Evolutionary conservation across 2,888 invertebrate species (phyloP).

Genomic region (Conus canariensis): DNA sequence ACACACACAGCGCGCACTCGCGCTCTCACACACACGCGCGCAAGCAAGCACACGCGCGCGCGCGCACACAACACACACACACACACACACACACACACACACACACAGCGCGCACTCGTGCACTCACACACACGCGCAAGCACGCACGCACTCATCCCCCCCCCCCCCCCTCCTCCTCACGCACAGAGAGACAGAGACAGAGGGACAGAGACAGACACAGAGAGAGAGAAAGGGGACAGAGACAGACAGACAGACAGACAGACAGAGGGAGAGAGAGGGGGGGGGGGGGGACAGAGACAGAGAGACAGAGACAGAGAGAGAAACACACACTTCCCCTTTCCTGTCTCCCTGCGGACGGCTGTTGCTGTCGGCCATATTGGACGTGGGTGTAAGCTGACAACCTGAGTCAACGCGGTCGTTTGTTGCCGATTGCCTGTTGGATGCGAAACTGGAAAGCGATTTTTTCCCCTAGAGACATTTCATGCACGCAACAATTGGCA

Average conservation of each 20-base stretch:
- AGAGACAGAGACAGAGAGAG: neutral
- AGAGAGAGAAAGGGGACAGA: neutral
- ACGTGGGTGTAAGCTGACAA: neutral
- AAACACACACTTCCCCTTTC: neutral
- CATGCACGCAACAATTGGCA: neutral
- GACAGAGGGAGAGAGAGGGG: neutral
- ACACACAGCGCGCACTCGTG: neutral
- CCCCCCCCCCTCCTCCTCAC: too few species aligned
- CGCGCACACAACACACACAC: too few species aligned
- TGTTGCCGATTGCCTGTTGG: too few species aligned
- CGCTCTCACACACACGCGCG: too few species aligned
- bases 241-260: neutral
- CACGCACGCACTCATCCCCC: too few species aligned
- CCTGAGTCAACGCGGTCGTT: neutral
- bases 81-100: too few species aligned
- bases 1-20: neutral
- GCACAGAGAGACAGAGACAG: neutral
- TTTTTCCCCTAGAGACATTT: too few species aligned
- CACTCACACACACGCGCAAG: neutral
- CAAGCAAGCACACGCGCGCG: too few species aligned
- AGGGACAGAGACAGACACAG: conserved; percentile 5
- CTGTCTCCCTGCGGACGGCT: too few species aligned
- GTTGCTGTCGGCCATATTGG: too few species aligned
- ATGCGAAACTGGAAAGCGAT: too few species aligned
- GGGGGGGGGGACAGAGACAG: neutral